Percentiles rank a stretch among this genome's conserved stretches.
These are phyloP conservation scores for Drosophila monieri DNA, from an alignment of 2,888 invertebrate genomes.

Conservation along the genomic window DNA sequence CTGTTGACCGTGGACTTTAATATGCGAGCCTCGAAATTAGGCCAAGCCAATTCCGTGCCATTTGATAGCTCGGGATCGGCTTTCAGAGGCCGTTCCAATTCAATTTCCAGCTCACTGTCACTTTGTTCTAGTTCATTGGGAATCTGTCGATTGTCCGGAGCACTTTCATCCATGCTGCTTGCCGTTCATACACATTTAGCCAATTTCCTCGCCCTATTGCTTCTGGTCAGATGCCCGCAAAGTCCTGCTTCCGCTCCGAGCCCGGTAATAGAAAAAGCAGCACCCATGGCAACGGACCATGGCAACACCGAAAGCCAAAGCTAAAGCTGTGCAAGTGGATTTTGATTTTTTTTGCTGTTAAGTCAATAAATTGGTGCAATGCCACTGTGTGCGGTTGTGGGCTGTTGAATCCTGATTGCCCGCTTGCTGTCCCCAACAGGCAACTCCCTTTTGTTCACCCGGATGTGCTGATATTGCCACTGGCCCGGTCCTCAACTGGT, in stretches of 20 bases:
- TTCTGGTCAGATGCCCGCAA: constrained; percentile 64
- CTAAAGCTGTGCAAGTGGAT: neutral
- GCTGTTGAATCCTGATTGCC: constrained; percentile 60
- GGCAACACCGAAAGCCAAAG: constrained; percentile 1
- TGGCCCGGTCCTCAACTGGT: constrained; percentile 2
- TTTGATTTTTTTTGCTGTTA: constrained; percentile 26
- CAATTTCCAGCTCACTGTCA: constrained; percentile 40
- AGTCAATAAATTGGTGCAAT: constrained; percentile 55
- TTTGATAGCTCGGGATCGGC: neutral
- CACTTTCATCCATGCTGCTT: constrained; percentile 57
- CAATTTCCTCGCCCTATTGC: constrained; percentile 70
- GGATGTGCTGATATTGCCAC: constrained; percentile 39
- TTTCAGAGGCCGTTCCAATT: constrained; percentile 23
- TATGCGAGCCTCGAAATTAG: constrained; percentile 70
- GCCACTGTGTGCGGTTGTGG: constrained; percentile 25
- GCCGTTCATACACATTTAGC: constrained; percentile 65
- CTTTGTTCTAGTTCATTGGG: constrained; percentile 13
- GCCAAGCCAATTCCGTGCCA: constrained; percentile 30
- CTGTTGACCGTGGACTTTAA: constrained; percentile 76
- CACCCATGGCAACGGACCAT: constrained; percentile 47
- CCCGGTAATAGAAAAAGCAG: constrained; percentile 17
- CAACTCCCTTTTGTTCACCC: constrained; percentile 29
- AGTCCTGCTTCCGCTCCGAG: constrained; percentile 57
- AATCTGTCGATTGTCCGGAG: constrained; percentile 56
- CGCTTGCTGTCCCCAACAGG: constrained; percentile 52